phyloP scores from a whole-genome alignment of 2,797 vertebrate species.

The Lacerta bilineata region DNA sequence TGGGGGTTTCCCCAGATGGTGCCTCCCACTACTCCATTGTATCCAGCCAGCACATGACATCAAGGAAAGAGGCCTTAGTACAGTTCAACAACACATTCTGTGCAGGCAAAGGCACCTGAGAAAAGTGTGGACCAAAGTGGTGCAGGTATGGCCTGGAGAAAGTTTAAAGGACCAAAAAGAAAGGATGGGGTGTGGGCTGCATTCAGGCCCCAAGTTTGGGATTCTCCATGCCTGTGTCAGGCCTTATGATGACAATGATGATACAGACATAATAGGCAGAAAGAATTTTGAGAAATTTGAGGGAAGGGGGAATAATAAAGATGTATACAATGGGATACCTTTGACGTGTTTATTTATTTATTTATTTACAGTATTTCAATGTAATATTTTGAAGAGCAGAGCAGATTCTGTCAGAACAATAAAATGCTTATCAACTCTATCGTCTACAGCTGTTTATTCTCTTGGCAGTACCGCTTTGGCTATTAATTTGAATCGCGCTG shows the following conservation, averaged over 20 bases:
- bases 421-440: not conserved
- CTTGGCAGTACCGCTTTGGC: not conserved
- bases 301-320: not conserved
- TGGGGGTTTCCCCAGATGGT: too few species aligned
- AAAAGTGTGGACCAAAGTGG: not conserved
- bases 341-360: not conserved
- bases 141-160: not conserved
- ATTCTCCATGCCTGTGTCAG: too few species aligned
- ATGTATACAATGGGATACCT: not conserved
- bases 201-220: too few species aligned
- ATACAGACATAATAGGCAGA: not conserved
- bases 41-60: too few species aligned
- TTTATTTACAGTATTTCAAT: not conserved
- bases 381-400: not conserved
- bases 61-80: too few species aligned
- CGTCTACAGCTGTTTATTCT: not conserved
- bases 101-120: too few species aligned
- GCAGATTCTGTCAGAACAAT: not conserved
- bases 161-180: not conserved
- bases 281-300: not conserved
- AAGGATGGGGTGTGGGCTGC: too few species aligned
- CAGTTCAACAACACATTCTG: too few species aligned
- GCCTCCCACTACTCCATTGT: too few species aligned
- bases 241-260: too few species aligned
- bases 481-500: not conserved